Conservation (phyloP, 2,113 vertebrate genomes). For the Rhabdornis inornatus region DNA sequence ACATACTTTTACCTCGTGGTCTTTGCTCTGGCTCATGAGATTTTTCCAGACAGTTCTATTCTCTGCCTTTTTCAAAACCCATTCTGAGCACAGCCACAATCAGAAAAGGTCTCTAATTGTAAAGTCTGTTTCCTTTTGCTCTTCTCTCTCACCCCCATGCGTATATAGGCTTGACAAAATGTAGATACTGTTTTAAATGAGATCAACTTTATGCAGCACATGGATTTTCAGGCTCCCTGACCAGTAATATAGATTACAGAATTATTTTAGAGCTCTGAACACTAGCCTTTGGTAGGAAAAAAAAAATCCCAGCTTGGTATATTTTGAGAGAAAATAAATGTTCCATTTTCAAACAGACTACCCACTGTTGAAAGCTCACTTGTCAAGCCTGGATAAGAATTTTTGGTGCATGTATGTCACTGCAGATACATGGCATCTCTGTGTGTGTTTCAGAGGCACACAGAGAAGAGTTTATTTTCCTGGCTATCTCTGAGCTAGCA, state of each 20-base stretch:
- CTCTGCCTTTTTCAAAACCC: not conserved
- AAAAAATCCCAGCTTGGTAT: not conserved
- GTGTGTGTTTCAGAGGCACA: not conserved
- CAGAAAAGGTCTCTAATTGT: not conserved
- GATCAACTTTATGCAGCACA: not conserved
- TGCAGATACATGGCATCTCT: not conserved
- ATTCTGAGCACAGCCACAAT: not conserved
- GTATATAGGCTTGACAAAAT: not conserved
- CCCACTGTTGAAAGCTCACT: not conserved
- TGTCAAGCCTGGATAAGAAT: not conserved
- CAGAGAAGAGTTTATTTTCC: not conserved
- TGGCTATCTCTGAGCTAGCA: not conserved
- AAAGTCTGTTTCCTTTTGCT: not conserved
- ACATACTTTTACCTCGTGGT: not conserved
- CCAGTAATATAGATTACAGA: not conserved
- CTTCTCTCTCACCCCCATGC: accelerated
- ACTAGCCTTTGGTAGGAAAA: not conserved
- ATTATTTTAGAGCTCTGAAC: not conserved
- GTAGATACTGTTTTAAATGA: not conserved
- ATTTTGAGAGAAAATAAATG: constrained; percentile 1
- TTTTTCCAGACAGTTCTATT: not conserved
- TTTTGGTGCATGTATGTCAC: not conserved
- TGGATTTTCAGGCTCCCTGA: not conserved
- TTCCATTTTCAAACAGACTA: not conserved
- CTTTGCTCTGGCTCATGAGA: not conserved